Base-by-base conservation (phyloP, 2,797 vertebrate genomes). In the Melanotaenia maccullochi region DNA sequence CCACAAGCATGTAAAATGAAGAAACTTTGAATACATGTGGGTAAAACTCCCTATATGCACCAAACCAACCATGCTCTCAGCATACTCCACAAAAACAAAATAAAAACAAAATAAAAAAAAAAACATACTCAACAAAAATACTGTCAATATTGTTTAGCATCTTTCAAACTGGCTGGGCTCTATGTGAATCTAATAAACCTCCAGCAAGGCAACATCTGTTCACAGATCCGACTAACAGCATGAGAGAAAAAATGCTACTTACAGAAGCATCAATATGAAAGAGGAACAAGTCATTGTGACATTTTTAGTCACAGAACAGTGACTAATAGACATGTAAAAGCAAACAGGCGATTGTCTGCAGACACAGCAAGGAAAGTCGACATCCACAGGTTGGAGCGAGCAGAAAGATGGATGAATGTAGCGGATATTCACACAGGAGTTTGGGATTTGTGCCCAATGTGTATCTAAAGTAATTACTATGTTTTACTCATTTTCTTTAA, bases 121-220 rank as follows among this genome's bases (percentile, higher is more conserved):
- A 4, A 16, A 5, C 30, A 16, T 65, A 32, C 24, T 42, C 57
- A 22, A 54, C 42, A 79, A 89, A 79, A 67, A 76, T 11, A 16
- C 76, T 75, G 72, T 87, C 78, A 28, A 79, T 85, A 68, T 47
- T 81, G 81, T 92, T 84, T 77, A 85, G 90, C 87, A 84, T 85
- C 73, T 49, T 67, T 75, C 73, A 82, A 79, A 78, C 68, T 73
- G 73, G 79, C 75, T 60, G 40, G 70, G 58, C 57, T 70, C 58
- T 59, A 79, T 76, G 76, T 62, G 71, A 75, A 60, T 35, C 67
- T 60, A 81, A 83, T 81, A 78, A 73, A 81, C 74, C 47, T 66
- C 73, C 42, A 71, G 65, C 78, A 42, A 67, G 60, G 72, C 47
- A 75, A 73, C 76, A 79, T 69, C 76, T 83, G 68, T 69, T 71